Evolutionary conservation across 1,140 invertebrate species (phyloP).

Genomic region (Drosophila ogumai): DNA sequence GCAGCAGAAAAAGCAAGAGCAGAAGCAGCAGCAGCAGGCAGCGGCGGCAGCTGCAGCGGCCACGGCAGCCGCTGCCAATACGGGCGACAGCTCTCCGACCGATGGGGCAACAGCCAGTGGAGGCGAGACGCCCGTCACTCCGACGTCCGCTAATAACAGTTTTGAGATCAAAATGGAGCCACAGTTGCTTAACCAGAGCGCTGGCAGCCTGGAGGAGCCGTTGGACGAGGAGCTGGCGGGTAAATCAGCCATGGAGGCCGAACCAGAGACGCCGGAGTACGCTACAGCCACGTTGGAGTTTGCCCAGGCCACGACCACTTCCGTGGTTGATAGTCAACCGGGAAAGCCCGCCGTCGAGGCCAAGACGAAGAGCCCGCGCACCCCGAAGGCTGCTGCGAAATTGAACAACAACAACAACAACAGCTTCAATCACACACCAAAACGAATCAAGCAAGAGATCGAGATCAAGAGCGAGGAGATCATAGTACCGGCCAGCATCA

Average conservation of each 20-base stretch:
- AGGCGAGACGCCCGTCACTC: constrained; percentile 64
- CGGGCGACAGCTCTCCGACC: constrained; percentile 65
- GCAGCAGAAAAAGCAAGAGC: constrained; percentile 89
- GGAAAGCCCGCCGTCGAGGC: constrained; percentile 18
- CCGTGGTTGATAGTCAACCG: constrained; percentile 19
- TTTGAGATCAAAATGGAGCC: constrained; percentile 80
- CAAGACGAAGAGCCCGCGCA: constrained; percentile 47
- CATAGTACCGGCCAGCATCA: constrained; percentile 77
- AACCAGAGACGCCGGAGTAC: constrained; percentile 83
- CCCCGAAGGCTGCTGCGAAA: constrained; percentile 52
- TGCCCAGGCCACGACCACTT: constrained; percentile 48
- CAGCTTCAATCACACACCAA: constrained; percentile 71
- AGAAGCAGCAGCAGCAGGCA: constrained; percentile 86
- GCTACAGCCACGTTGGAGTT: constrained; percentile 74
- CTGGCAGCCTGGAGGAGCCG: constrained; percentile 62
- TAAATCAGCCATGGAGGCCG: constrained; percentile 78
- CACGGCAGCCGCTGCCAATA: constrained; percentile 47
- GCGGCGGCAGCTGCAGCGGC: constrained; percentile 81
- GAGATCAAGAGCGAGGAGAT: constrained; percentile 84
- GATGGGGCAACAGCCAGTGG: constrained; percentile 35
- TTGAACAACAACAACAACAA: constrained; percentile 73
- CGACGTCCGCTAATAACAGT: constrained; percentile 67
- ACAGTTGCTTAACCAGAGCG: constrained; percentile 66
- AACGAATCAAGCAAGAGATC: constrained; percentile 82
- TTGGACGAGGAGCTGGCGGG: constrained; percentile 71